Evolutionary conservation across 1,140 invertebrate species (phyloP), one percentile per base, ranked within the genome.

Genomic region (Pomacea maculata): DNA sequence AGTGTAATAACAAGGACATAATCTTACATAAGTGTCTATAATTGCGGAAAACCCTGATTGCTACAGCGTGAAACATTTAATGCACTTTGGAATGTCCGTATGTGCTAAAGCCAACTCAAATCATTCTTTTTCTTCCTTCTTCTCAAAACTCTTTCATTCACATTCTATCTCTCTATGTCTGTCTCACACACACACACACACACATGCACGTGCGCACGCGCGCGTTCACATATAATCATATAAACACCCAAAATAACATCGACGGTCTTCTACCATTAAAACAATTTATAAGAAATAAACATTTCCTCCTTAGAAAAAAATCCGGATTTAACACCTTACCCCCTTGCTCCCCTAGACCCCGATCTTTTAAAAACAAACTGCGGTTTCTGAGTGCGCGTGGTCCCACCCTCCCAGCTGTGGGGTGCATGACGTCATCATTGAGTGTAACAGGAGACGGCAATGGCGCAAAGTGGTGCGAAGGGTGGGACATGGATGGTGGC

Each of bases 161-260:
- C 25, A 25, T 25, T 25, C 25, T 25, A 25, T 25, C 25, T 25
- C 25, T 25, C 25, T 25, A 25, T 25, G 25, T 73, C 25, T 73
- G 10, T 19, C 45, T 45, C 71, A 14, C 71, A 14, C 71, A 9
- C 71, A 45, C 71, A 73, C 71, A 45, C 71, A 45, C 71, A 73
- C 71, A 17, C 73, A 83, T 1, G 75, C 71, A 52, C 71, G 52
- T 34, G 34, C 71, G 52, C 52, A 52, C 52, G 52, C 52, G 52
- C 52, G 14, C 52, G 12, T 12, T 5, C 52, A 73, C 71, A 73
- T 12, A 73, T 12, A 52, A 14, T 7, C 12, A 45, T 52, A 73
- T 29, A 72, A 4, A 72, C 29, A 72, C 8, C 3, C 29, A 72
- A 15, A 72, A 15, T 15, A 15, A 72, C 29, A 72, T 29, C 4